phyloP scores from a whole-genome alignment of 1,140 invertebrate species.

The Cyclina sinensis region DNA sequence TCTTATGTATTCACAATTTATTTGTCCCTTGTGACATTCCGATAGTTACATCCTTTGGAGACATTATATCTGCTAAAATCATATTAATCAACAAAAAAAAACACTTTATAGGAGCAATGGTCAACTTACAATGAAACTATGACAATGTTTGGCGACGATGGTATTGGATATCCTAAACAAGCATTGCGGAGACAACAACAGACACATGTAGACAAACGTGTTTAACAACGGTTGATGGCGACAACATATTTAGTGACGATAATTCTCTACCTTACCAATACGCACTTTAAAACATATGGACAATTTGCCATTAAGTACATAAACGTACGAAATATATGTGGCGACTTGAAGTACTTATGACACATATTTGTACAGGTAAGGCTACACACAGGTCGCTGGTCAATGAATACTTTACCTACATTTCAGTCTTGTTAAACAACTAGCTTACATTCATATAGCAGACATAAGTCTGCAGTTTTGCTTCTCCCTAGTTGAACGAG shows the following conservation, averaged over 20 bases:
- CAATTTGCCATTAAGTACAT: not conserved
- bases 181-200: not conserved
- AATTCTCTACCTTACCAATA: not conserved
- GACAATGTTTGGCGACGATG: not conserved
- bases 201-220: not conserved
- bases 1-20: not conserved
- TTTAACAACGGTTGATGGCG: not conserved
- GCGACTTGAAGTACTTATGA: not conserved
- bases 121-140: not conserved
- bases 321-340: not conserved
- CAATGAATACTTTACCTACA: not conserved
- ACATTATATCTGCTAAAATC: not conserved
- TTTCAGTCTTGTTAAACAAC: not conserved
- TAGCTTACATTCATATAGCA: not conserved
- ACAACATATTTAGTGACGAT: not conserved
- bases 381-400: not conserved
- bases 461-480: not conserved
- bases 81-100: not conserved
- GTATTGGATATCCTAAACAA: not conserved
- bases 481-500: too few relatives aligned
- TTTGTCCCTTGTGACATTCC: not conserved
- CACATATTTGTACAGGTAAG: not conserved
- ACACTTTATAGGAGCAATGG: not conserved
- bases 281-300: not conserved
- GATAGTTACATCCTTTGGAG: not conserved